Conservation (phyloP, 2,797 vertebrate species). For the Lithobates pipiens region DNA sequence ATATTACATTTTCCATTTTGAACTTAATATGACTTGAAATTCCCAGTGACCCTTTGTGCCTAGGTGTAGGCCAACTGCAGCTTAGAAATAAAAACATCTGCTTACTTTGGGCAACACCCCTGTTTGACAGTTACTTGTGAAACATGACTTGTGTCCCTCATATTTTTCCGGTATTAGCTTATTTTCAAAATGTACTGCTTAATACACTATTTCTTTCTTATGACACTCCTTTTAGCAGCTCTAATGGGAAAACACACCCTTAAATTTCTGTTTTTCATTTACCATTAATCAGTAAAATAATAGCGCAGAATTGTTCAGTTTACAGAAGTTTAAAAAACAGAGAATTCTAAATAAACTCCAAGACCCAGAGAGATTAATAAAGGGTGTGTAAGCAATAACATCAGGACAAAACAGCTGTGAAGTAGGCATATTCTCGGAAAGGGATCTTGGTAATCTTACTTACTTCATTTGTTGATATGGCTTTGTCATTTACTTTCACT, state of each 20-base stretch:
- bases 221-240: neutral
- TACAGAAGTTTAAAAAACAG: neutral
- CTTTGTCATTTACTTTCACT: neutral
- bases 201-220: neutral
- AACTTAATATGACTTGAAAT: neutral
- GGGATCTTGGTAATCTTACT: neutral
- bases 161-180: neutral
- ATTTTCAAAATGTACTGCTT: neutral
- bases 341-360: constrained; percentile 36
- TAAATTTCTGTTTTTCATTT: constrained; percentile 12
- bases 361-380: constrained; percentile 50
- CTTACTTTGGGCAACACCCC: neutral
- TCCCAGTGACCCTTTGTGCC: neutral
- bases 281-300: constrained; percentile 8
- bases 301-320: neutral
- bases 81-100: neutral
- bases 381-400: constrained; percentile 41
- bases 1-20: neutral
- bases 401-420: constrained; percentile 40
- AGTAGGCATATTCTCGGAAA: constrained; percentile 13
- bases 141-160: neutral
- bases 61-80: too few relatives aligned
- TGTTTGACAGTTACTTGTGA: neutral
- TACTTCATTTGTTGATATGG: neutral
- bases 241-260: neutral